phyloP scores from a whole-genome alignment of 2,888 invertebrate genomes.

The Taenaris catops region DNA sequence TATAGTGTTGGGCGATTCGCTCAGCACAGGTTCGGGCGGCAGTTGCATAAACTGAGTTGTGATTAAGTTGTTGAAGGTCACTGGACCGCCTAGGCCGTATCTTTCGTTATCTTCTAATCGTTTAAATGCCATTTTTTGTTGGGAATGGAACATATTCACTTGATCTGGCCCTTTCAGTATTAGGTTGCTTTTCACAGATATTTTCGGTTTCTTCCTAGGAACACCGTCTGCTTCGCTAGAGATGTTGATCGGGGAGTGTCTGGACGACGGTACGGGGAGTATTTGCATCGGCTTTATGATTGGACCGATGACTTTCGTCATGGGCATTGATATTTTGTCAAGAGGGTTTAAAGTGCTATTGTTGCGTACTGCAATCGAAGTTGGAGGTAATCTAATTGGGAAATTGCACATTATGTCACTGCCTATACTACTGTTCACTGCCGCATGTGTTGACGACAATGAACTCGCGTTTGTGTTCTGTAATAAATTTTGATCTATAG shows the following conservation, averaged over 20 bases:
- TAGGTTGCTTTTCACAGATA: conserved; percentile 73
- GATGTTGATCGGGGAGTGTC: conserved; percentile 59
- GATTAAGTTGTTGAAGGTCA: conserved; percentile 68
- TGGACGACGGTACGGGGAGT: conserved; percentile 58
- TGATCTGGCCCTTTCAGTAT: conserved; percentile 73
- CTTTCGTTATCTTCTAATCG: conserved; percentile 63
- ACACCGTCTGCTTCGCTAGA: conserved; percentile 47
- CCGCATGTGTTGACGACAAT: conserved; percentile 46
- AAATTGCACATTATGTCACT: conserved; percentile 68
- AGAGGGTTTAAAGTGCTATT: conserved; percentile 60
- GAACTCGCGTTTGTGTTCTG: conserved; percentile 50
- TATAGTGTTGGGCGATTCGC: conserved; percentile 56
- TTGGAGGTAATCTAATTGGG: conserved; percentile 52
- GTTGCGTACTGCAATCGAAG: conserved; percentile 50
- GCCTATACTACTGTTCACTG: conserved; percentile 42
- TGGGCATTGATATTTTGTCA: conserved; percentile 56
- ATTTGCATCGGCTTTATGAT: conserved; percentile 68
- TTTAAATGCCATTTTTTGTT: conserved; percentile 71
- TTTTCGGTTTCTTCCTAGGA: conserved; percentile 70
- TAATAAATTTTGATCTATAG: conserved; percentile 52
- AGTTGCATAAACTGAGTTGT: conserved; percentile 71
- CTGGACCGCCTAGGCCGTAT: conserved; percentile 57
- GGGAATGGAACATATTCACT: conserved; percentile 70
- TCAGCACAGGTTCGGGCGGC: conserved; percentile 53
- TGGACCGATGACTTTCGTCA: conserved; percentile 57